A percentile compares a stretch with the other conserved stretches of the same genome.
Conservation (phyloP, 2,888 invertebrate genomes). For the Proisotoma minuta region DNA sequence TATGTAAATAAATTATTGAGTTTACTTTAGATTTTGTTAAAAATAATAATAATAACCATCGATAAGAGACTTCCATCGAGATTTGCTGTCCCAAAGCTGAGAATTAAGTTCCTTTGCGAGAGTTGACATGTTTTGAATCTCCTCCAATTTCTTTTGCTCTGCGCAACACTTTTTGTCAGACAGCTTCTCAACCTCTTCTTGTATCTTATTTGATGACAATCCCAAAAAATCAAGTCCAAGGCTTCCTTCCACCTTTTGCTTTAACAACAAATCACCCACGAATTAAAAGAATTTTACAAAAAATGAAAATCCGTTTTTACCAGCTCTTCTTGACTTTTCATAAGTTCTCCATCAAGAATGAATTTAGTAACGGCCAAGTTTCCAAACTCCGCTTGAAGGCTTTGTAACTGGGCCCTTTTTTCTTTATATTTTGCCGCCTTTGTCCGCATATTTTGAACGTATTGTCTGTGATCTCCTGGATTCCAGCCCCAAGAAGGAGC, state of each 20-base stretch:
- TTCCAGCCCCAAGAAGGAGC: too few relatives aligned
- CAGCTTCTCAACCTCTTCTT: constrained; percentile 54
- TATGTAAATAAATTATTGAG: background rate
- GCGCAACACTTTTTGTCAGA: constrained; percentile 55
- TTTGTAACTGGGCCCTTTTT: constrained; percentile 68
- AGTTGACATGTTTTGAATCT: constrained; percentile 55
- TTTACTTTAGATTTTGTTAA: background rate
- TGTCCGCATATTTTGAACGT: constrained; percentile 72
- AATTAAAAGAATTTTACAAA: background rate
- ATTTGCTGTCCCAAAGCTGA: constrained; percentile 61
- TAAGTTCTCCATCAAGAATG: constrained; percentile 59
- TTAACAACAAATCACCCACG: background rate
- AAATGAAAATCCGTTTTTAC: constrained; percentile 50
- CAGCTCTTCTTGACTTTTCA: constrained; percentile 57
- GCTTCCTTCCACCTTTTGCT: constrained; percentile 49
- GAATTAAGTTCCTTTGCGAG: constrained; percentile 54
- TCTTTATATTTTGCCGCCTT: constrained; percentile 73
- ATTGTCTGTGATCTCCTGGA: constrained; percentile 67
- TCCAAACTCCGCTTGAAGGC: constrained; percentile 69
- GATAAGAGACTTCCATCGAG: constrained; percentile 57
- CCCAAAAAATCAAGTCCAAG: constrained; percentile 53
- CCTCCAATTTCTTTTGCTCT: constrained; percentile 55
- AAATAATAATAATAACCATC: constrained; percentile 48
- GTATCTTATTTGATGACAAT: constrained; percentile 56
- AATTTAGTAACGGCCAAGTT: constrained; percentile 70